Percentiles rank a stretch among this genome's conserved stretches.
phyloP scores from a whole-genome alignment of 2,113 vertebrate species.

The Scytalopus superciliaris region DNA sequence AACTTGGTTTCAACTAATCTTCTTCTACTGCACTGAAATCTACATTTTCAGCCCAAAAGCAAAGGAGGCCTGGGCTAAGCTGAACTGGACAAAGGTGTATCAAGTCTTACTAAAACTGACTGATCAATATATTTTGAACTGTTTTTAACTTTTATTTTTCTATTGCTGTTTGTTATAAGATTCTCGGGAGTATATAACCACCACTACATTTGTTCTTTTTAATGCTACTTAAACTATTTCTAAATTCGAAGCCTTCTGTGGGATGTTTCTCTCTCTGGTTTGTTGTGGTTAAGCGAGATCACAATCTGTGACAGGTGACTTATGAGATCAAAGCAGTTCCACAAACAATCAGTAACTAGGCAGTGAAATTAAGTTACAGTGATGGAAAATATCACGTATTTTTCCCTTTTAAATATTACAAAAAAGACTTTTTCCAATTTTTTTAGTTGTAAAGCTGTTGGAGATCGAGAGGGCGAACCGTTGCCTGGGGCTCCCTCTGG shows the following conservation, averaged over 20 bases:
- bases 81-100: fast-evolving
- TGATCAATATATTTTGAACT: not conserved
- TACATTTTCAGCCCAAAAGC: not conserved
- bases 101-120: not conserved
- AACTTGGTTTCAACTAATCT: not conserved
- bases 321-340: not conserved
- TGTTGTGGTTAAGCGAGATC: not conserved
- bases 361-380: not conserved
- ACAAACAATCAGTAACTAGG: not conserved
- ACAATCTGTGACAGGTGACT: not conserved
- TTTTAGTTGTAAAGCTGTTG: not conserved
- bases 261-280: not conserved
- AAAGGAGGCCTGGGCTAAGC: not conserved
- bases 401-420: not conserved
- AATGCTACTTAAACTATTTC: not conserved
- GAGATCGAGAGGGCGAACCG: not conserved
- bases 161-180: not conserved
- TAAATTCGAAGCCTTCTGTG: not conserved
- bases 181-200: not conserved
- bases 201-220: not conserved
- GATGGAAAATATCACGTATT: not conserved
- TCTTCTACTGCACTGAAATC: not conserved
- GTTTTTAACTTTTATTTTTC: not conserved
- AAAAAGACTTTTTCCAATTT: not conserved
- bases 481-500: slow-evolving; percentile 59